Evolutionary conservation across 2,113 vertebrate species (phyloP).

Genomic region (Mohoua ochrocephala): DNA sequence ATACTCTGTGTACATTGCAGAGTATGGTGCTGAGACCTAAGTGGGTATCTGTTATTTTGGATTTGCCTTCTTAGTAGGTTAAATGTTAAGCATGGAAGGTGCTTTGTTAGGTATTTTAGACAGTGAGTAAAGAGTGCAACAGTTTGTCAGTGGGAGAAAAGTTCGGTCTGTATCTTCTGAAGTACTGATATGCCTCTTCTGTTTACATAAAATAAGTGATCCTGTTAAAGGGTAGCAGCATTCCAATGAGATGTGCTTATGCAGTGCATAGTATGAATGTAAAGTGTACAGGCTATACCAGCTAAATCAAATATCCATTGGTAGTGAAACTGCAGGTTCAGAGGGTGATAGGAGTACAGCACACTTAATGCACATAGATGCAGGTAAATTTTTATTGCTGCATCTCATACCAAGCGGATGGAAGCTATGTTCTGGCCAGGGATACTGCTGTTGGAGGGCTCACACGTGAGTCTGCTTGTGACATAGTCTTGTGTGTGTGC

Average conservation of each 20-base stretch:
- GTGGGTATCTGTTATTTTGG: background rate
- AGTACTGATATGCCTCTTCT: background rate
- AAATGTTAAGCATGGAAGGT: background rate
- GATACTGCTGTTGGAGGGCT: background rate
- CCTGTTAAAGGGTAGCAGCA: background rate
- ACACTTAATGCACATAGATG: background rate
- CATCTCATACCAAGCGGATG: fast-evolving
- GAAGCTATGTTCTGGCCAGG: background rate
- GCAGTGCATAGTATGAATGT: fast-evolving
- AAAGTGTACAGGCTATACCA: background rate
- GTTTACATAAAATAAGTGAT: background rate
- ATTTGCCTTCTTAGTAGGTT: background rate
- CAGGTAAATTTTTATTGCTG: background rate
- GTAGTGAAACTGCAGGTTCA: background rate
- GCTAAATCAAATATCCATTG: background rate
- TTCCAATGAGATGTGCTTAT: background rate
- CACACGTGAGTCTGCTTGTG: background rate
- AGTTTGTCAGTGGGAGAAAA: background rate
- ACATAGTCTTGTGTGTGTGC: background rate
- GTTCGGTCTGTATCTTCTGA: background rate
- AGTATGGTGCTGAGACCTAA: background rate
- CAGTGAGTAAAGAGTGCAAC: background rate
- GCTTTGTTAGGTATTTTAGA: background rate
- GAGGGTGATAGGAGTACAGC: background rate
- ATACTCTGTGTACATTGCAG: background rate